Base-by-base conservation (phyloP, 2,888 invertebrate genomes). In the Microplitis manilae region DNA sequence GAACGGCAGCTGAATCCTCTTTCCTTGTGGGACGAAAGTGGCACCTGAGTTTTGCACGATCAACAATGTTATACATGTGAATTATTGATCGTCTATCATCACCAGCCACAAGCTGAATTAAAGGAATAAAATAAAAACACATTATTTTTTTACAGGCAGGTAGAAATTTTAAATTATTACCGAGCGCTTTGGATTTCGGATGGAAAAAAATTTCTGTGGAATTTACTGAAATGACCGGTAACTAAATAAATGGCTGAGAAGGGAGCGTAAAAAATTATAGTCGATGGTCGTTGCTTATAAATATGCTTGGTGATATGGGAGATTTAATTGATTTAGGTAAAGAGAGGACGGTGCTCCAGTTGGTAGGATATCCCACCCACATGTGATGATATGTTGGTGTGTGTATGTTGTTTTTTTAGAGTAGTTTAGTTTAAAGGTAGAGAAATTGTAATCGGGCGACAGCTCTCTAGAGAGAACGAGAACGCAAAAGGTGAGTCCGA, bases 1-100 rank as follows among this genome's bases (percentile, higher is more conserved):
- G 79, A 77, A 78, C 80, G 82, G 86, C 88, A 87, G 87, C 87
- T 87, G 88, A 87, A 84, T 85, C 83, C 81, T 82, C 80, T 20
- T 65, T 65, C 50, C 50, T 50, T 50, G 50, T 50, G 38, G 38
- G 80, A 83, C 82, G 79, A 83, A 84, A 83, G 81, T 82, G 81
- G 82, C 87, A 87, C 86, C 87, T 86, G 87, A 86, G 81, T 83
- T 80, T 79, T 79, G 75, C 71, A 62, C 79, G 73, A 64, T 71
- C 73, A 65, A 59, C 59, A 59, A 62, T 62, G 13, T 62, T 62
- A 6, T 62, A 15, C 50, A 50, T 50, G 50, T 8, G 50, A 50
- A 50, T 50, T 50, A 50, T 50, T 13, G 50, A 50, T 13, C 50
- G 13, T 50, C 50, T 50, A 50, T 50, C 50, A 50, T 50, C 30